These are phyloP conservation scores for Melanotaenia parkinsoni DNA, from an alignment of 2,797 vertebrate genomes.

Conservation along the genomic window DNA sequence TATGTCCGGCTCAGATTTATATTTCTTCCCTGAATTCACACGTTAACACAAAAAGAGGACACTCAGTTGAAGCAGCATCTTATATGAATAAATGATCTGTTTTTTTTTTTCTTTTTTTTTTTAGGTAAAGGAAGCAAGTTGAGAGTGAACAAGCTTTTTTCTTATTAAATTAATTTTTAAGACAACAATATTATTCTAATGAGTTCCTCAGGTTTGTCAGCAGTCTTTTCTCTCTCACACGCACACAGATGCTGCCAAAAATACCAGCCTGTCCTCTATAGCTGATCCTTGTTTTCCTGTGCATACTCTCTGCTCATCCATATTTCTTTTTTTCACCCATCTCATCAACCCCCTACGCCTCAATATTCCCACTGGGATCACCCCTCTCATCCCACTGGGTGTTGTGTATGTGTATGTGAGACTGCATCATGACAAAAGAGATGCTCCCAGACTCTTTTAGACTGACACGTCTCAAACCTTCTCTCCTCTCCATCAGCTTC, in stretches of 20 bases:
- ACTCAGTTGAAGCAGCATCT: too few relatives aligned
- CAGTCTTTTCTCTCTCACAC: constrained; percentile 20
- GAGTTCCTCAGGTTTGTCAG: not conserved
- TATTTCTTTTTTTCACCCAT: constrained; percentile 50
- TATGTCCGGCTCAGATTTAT: not conserved
- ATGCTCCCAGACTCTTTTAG: constrained; percentile 48
- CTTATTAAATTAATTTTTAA: not conserved
- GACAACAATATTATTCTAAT: not conserved
- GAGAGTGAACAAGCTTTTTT: not conserved
- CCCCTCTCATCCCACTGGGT: constrained; percentile 37
- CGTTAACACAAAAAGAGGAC: not conserved
- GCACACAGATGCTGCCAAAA: constrained; percentile 40
- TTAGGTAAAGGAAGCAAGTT: not conserved
- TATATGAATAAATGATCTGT: too few relatives aligned
- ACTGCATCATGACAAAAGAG: constrained; percentile 72
- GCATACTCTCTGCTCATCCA: constrained; percentile 44
- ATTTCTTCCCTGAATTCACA: constrained; percentile 10
- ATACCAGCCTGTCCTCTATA: constrained; percentile 38
- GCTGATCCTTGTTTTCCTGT: constrained; percentile 18
- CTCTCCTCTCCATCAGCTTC: constrained; percentile 20
- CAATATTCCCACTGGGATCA: constrained; percentile 59
- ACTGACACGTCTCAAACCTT: constrained; percentile 29
- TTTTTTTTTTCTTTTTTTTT: too few relatives aligned
- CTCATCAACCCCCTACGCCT: constrained; percentile 11
- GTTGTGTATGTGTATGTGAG: constrained; percentile 35